Percentiles rank a stretch among this genome's conserved stretches.
phyloP scores from a whole-genome alignment of 2,888 invertebrate species.

The Timema podura region DNA sequence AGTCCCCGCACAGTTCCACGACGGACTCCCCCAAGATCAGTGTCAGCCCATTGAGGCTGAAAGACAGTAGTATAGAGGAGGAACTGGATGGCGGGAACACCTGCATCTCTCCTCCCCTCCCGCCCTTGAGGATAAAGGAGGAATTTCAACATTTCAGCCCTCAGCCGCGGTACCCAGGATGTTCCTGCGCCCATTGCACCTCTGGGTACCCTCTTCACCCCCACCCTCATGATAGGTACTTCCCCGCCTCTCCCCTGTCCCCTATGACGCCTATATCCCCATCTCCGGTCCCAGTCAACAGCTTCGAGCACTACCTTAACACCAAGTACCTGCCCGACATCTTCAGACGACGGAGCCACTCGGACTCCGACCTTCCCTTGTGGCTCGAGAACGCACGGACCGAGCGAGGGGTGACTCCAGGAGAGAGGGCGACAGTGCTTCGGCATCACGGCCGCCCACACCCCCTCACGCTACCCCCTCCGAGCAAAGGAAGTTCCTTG shows the following conservation, averaged over 20 bases:
- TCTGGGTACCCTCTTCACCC: constrained; percentile 40
- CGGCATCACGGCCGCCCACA: constrained; percentile 36
- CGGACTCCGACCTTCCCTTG: constrained; percentile 60
- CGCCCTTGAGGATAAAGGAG: constrained; percentile 37
- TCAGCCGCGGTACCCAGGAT: constrained; percentile 40
- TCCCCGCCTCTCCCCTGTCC: constrained; percentile 55
- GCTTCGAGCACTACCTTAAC: constrained; percentile 60
- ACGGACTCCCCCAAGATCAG: constrained; percentile 52
- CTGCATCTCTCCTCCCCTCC: constrained; percentile 31
- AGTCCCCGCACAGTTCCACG: constrained; percentile 52
- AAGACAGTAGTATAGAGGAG: constrained; percentile 47
- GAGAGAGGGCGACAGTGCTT: constrained; percentile 38
- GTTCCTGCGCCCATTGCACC: constrained; percentile 39
- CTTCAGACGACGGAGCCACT: constrained; percentile 58
- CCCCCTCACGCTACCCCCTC: constrained; percentile 38
- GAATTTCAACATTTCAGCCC: constrained; percentile 31
- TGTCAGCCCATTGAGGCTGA: constrained; percentile 53
- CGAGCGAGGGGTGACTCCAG: constrained; percentile 39
- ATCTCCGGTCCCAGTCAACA: constrained; percentile 54
- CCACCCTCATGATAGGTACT: constrained; percentile 46
- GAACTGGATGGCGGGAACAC: constrained; percentile 32
- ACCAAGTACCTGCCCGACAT: constrained; percentile 61
- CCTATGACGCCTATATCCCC: constrained; percentile 49
- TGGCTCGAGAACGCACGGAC: constrained; percentile 50
- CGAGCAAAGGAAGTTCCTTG: constrained; percentile 47